phyloP scores from a whole-genome alignment of 64 coral and sea anemone species.

The Porites australiensis region DNA sequence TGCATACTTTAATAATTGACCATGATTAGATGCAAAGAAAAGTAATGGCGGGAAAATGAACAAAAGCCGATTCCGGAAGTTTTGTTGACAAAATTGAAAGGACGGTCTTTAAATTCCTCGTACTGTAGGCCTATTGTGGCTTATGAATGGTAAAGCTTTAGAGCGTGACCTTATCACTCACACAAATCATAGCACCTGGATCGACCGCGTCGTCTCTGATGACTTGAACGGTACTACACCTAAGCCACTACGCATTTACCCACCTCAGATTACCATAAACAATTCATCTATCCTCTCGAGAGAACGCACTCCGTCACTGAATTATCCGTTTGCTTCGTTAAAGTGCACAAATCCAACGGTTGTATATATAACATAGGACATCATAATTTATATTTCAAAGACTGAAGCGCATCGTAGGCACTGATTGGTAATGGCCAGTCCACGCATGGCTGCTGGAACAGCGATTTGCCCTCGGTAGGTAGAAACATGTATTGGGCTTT shows the following conservation, averaged over 20 bases:
- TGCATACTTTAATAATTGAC: no score
- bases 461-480: no score
- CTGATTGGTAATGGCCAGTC: slow-evolving; percentile 57
- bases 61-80: slow-evolving; percentile 24
- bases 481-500: no score
- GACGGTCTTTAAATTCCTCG: neutral
- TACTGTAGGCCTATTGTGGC: neutral
- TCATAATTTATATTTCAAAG: neutral
- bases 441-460: no score
- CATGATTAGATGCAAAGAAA: neutral
- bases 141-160: no score
- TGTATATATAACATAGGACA: neutral
- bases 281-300: neutral
- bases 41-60: slow-evolving; percentile 23
- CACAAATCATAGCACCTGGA: neutral
- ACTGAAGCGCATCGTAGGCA: neutral
- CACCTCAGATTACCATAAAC: slow-evolving; percentile 26
- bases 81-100: neutral
- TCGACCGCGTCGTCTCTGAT: neutral
- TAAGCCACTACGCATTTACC: neutral
- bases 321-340: neutral
- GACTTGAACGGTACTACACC: neutral
- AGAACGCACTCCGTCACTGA: no score
- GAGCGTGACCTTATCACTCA: neutral
- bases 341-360: neutral